Base-by-base conservation (phyloP, 2,888 invertebrate genomes). In the Drosophila neutralis region DNA sequence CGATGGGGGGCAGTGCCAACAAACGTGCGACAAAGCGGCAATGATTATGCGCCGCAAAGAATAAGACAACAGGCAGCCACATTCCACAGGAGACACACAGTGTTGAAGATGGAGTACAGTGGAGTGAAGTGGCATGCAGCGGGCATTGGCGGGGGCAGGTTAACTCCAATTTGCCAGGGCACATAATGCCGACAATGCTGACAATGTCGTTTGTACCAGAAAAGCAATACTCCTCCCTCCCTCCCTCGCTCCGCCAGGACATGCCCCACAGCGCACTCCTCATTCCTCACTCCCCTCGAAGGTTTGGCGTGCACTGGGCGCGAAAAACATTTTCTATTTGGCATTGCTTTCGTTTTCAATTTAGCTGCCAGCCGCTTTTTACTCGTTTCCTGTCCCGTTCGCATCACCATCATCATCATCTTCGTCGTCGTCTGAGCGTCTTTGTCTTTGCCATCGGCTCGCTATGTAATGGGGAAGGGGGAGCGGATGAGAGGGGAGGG, bases 311-410 rank as follows among this genome's bases (percentile, higher is more conserved):
- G 54, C 66, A 38, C 33, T 67, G 67, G 80, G 75, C 74, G 81
- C 73, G 76, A 69, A 76, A 77, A 84, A 87, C 84, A 86, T 87
- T 80, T 86, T 87, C 85, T 86, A 86, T 86, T 89, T 87, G 82
- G 82, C 87, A 89, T 86, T 89, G 89, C 85, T 86, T 86, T 86
- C 87, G 85, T 86, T 86, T 86, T 86, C 89, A 86, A 86, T 86
- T 86, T 89, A 75, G 75, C 71, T 76, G 79, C 73, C 71, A 33
- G 65, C 69, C 69, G 53, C 60, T 73, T 70, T 67, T 62, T 70
- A 45, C 62, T 59, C 64, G 58, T 57, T 56, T 40, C 56, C 56
- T 66, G 27, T 29, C 42, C 56, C 33, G 33, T 36, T 38, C 52
- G 10, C 56, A 36, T 60, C 60, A 38, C 56, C 73, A 45, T 36